Evolutionary conservation across 2,113 vertebrate species (phyloP), one percentile per base, ranked within the genome.

Genomic region (Ceyx melanurus): DNA sequence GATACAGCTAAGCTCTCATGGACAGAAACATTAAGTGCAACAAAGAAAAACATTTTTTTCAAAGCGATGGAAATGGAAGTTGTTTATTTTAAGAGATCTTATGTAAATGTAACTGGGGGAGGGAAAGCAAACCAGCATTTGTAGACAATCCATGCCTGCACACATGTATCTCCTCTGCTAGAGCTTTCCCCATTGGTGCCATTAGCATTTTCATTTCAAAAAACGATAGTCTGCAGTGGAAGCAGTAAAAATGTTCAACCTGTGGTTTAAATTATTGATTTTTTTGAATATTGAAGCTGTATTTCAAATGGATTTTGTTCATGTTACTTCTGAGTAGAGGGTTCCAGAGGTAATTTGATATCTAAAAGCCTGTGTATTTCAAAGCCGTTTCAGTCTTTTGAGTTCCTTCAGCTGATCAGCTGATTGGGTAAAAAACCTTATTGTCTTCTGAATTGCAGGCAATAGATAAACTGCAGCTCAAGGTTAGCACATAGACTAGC

Each of bases 261-360:
- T 98, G 97, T 97, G 98, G 97, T 98, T 98, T 98, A 97, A 98
- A 98, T 98, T 97, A 98, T 98, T 98, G 98, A 98, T 98, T 97
- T 97, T 98, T 96, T 93, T 92, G 95, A 97, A 98, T 98, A 98
- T 98, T 97, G 97, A 97, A 98, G 96, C 96, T 96, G 97, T 98
- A 98, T 98, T 98, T 98, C 97, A 98, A 97, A 97, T 97, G 94
- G 96, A 95, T 97, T 98, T 98, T 98, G 97, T 97, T 97, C 91
- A 66, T 95, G 95, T 97, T 96, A 95, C 97, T 97, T 97, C 94
- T 96, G 95, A 89, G 94, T 89, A 95, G 94, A 96, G 90, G 80
- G 87, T 92, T 98, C 97, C 96, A 97, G 92, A 98, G 94, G 96
- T 97, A 98, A 98, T 98, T 97, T 97, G 97, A 94, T 98, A 96